Evolutionary conservation across 2,888 invertebrate genomes (phyloP), one percentile per base, ranked within the genome.

Genomic region (Noctua pronuba): DNA sequence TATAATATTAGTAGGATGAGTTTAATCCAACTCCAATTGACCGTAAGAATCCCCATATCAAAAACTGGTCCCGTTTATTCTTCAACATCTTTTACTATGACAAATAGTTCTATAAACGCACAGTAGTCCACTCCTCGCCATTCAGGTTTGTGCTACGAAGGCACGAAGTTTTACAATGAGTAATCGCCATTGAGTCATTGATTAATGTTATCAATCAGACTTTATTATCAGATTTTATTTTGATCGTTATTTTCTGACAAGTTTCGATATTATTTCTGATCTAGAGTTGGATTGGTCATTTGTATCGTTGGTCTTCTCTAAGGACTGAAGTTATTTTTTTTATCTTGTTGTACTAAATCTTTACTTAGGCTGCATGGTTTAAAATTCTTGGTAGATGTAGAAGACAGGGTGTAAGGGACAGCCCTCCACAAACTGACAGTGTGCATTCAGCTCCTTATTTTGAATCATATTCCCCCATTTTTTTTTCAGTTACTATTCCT

Each of bases 151-250:
- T 71, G 52, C 69, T 78, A 60, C 11, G 66, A 66, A 73, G 35
- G 49, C 46, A 69, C 65, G 62, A 70, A 38, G 65, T 79, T 80
- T 75, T 44, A 79, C 66, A 75, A 58, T 86, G 83, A 86, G 79
- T 86, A 79, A 88, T 86, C 68, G 69, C 44, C 31, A 74, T 75
- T 35, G 55, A 74, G 77, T 79, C 77, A 77, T 80, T 88, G 88
- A 86, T 88, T 86, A 77, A 86, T 88, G 72, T 72, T 83, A 86
- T 86, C 65, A 83, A 86, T 79, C 80, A 76, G 71, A 67, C 70
- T 70, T 67, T 66, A 13, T 60, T 83, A 80, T 85, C 77, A 80
- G 88, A 85, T 83, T 76, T 60, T 31, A 44, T 75, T 66, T 44
- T 73, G 80, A 80, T 68, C 38, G 58, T 41, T n/a, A n/a, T n/a